Conservation (phyloP, 2,113 vertebrate species). For the Silurus glanis region DNA sequence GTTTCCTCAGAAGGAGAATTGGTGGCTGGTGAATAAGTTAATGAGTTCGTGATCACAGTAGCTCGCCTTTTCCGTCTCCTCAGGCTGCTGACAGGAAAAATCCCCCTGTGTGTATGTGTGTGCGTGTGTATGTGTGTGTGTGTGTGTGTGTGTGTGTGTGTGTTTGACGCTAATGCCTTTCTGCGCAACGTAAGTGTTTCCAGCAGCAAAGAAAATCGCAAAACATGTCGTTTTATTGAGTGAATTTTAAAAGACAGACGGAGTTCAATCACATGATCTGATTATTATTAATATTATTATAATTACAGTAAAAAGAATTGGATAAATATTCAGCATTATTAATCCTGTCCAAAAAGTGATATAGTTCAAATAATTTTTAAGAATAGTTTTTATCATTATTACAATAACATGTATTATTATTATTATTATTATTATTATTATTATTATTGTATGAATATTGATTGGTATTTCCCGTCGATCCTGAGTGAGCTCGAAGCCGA, state of each 20-base stretch:
- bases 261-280: not conserved
- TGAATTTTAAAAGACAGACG: conserved; percentile 62
- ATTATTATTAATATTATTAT: not conserved
- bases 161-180: conserved; percentile 73
- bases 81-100: conserved; percentile 39
- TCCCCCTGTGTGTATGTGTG: conserved; percentile 48
- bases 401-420: not conserved
- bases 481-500: not conserved
- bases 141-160: too few species aligned
- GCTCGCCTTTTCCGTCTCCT: conserved; percentile 29
- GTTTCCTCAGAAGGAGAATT: not conserved
- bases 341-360: too few species aligned
- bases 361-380: too few species aligned
- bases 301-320: not conserved
- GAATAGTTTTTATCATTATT: not conserved
- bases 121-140: too few species aligned
- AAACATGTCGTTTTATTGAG: conserved; percentile 67
- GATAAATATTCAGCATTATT: too few species aligned
- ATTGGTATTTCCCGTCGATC: too few species aligned
- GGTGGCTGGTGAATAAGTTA: not conserved
- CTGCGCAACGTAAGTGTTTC: conserved; percentile 86
- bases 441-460: not conserved
- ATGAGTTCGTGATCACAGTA: conserved; percentile 21
- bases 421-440: not conserved
- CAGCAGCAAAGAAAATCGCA: conserved; percentile 24